Conservation (phyloP, 2,888 invertebrate genomes). For the Nowickia ferox region DNA sequence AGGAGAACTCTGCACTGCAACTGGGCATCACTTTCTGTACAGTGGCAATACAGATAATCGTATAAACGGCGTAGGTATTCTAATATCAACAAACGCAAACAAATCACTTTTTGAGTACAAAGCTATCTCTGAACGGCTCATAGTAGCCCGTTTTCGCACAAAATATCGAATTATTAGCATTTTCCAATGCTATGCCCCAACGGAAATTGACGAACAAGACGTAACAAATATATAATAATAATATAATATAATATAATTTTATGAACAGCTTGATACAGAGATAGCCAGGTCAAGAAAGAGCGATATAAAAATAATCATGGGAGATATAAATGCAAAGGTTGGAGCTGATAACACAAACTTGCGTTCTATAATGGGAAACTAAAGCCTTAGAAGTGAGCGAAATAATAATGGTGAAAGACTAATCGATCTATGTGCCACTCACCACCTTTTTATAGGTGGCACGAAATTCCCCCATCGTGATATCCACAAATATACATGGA, state of each 20-base stretch:
- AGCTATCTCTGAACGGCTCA: background rate
- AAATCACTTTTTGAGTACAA: background rate
- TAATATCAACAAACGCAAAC: background rate
- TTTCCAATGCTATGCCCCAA: background rate
- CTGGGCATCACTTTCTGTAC: background rate
- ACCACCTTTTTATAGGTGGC: background rate
- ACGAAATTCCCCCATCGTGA: background rate
- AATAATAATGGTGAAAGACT: background rate
- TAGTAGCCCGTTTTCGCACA: background rate
- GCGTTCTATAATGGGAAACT: background rate
- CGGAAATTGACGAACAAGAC: background rate
- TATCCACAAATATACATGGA: too few species aligned
- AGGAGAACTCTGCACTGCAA: background rate
- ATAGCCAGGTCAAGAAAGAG: background rate
- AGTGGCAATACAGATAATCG: background rate
- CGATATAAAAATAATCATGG: background rate
- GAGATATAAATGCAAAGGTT: background rate
- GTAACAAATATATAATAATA: background rate
- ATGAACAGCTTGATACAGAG: background rate
- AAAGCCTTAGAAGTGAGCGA: background rate
- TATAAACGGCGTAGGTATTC: background rate
- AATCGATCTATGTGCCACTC: background rate
- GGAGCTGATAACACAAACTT: background rate
- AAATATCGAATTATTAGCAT: background rate
- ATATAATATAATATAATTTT: too few species aligned